Base-by-base conservation (phyloP, 2,113 vertebrate species). In the Alethe diademata region DNA sequence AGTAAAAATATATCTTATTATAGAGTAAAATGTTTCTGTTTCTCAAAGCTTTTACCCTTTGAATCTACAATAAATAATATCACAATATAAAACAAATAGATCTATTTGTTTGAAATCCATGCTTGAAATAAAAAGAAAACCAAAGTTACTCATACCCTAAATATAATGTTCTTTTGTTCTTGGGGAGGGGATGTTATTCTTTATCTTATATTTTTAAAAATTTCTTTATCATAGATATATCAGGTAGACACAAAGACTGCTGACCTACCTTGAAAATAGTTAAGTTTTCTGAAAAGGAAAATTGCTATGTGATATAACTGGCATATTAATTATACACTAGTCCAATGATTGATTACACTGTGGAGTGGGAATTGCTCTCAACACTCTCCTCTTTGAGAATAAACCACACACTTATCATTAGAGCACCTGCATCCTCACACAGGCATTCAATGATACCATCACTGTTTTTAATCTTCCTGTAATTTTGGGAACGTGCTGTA, bases 331-430 rank as follows among this genome's bases (percentile, higher is more conserved):
- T 97, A 95, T 70, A 94, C 35, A 8, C 43, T 88, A 95, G 73
- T 80, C 62, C 86, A 89, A 81, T 98, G 98, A 98, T 96, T 98
- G 97, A 98, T 98, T 98, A 95, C 85, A 88, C 43, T 86, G 78
- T 84, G 82, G 64, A 87, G 78, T 90, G 66, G 94, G 96, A 98
- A 95, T 89, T 93, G 65, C 96, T 98, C 92, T 97, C 95, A 96
- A 89, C 56, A 78, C 88, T 88, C 82, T 93, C 90, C 86, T 91
- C 83, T 96, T 91, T 84, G 86, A 96, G 94, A 94, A 71, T 89
- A 36, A 78, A 93, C 75, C 73, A 86, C 93, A 78, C 84, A 75
- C 75, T 93, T 95, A 88, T 95, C 95, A 81, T 93, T 95, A 96
- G 71, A 96, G 78, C 97, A 98, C 94, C 97, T 98, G 97, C 95